Conservation (phyloP, 2,797 vertebrate species). For the Pangasius larnaudii region DNA sequence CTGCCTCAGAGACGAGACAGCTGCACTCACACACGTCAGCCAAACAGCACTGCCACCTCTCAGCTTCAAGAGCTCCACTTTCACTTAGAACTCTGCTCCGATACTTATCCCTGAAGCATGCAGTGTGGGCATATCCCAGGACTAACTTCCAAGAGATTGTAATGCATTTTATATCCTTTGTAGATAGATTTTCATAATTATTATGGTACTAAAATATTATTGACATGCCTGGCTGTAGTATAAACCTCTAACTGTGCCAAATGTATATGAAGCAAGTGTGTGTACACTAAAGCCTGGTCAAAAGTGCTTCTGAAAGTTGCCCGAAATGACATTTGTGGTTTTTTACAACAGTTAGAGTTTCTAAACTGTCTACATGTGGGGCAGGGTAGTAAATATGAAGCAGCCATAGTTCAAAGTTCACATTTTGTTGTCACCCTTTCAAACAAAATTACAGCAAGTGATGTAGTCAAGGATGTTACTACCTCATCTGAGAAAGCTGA, state of each 20-base stretch:
- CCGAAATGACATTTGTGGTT: neutral
- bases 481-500: neutral
- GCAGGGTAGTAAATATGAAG: neutral
- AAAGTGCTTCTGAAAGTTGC: neutral
- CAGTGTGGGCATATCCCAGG: slow-evolving; percentile 45
- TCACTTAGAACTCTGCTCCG: slow-evolving; percentile 43
- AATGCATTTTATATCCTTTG: slow-evolving; percentile 43
- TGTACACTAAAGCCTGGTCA: neutral
- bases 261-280: neutral
- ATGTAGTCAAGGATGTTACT: neutral
- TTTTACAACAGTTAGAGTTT: neutral
- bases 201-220: slow-evolving; percentile 42
- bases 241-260: neutral
- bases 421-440: neutral
- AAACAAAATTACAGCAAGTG: neutral
- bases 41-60: slow-evolving; percentile 48
- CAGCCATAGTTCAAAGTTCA: neutral
- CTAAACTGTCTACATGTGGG: neutral
- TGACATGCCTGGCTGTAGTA: slow-evolving; percentile 4
- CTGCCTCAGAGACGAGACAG: slow-evolving; percentile 61
- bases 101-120: slow-evolving; percentile 42
- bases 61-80: slow-evolving; percentile 54
- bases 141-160: slow-evolving; percentile 44
- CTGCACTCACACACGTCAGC: slow-evolving; percentile 56
- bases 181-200: slow-evolving; percentile 52